Percentiles rank a stretch among this genome's conserved stretches.
Evolutionary conservation across 2,797 vertebrate genomes (phyloP).

Genomic region (Typhlichthys eigenmanni): DNA sequence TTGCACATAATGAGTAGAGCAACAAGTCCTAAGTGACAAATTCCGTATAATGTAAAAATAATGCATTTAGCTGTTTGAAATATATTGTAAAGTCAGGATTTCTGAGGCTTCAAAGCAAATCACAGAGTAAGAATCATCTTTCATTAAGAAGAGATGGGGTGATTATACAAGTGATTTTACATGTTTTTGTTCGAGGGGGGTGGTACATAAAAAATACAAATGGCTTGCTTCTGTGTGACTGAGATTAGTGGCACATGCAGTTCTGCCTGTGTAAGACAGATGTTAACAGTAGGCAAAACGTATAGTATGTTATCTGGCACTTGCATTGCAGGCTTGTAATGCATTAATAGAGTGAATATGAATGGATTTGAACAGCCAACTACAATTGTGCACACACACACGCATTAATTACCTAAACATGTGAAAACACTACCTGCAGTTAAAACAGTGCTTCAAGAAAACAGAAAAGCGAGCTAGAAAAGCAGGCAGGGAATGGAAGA

Average conservation of each 20-base stretch:
- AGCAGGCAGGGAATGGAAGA: conserved; percentile 24
- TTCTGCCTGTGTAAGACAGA: conserved; percentile 45
- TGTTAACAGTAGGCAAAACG: conserved; percentile 31
- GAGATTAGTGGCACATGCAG: conserved; percentile 48
- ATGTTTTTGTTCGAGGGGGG: conserved; percentile 14
- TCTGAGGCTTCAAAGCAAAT: conserved; percentile 73
- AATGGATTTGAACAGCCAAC: conserved; percentile 27
- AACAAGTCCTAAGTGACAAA: conserved; percentile 6
- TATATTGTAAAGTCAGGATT: conserved; percentile 19
- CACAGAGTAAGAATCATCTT: conserved; percentile 78
- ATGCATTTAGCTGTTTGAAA: conserved; percentile 15
- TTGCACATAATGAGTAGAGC: conserved; percentile 24
- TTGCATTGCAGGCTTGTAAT: conserved; percentile 25
- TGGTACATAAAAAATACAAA: conserved; percentile 11
- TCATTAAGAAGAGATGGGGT: conserved; percentile 31
- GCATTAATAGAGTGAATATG: conserved; percentile 13
- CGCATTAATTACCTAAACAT: conserved; percentile 24
- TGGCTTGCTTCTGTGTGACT: conserved; percentile 26
- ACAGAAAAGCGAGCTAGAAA: conserved; percentile 11
- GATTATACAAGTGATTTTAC: conserved; percentile 42
- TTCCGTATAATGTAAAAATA: background rate
- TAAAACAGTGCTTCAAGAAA: background rate
- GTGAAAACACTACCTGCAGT: conserved; percentile 19
- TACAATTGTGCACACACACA: conserved; percentile 9
- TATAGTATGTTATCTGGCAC: conserved; percentile 23